Base-by-base conservation (phyloP, 2,797 vertebrate genomes). In the Enteromius trimaculatus region DNA sequence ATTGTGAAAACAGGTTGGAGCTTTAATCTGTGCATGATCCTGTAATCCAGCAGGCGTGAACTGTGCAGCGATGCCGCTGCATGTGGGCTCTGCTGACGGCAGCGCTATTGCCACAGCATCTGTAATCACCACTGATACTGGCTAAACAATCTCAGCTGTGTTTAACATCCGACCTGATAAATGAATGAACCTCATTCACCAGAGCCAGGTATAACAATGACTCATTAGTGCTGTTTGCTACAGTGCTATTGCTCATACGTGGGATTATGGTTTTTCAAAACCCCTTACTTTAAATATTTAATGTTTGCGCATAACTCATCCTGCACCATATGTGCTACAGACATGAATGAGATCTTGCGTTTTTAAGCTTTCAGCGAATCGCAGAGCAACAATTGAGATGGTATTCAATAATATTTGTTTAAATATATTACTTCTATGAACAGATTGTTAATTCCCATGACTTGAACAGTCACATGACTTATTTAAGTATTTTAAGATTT, bases 1-100 rank as follows among this genome's bases (percentile, higher is more conserved):
- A 49, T 70, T 26, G 71, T 37, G 26, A 44, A 79, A 62, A 71
- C 77, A 70, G 16, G 21, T 39, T 34, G 0, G 51, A 44, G 80
- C 65, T 82, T 81, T 82, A 82, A 84, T 86, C 87, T 78, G 47
- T 77, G 65, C 69, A 8, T 77, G 85, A 84, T 82, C 76, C 65
- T 79, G 44, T 86, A 84, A 84, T 82, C 85, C 71, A 26, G 65
- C 34, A 65, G 58, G 29, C 17, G 13, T 80, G 64, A 86, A 79
- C 51, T 76, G 29, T 68, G 37, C 64, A 58, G 37, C 14, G 6
- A 31, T 58, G 60, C 64, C 23, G 21, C 64, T 82, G 65, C 86
- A 82, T 70, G 86, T 87, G 77, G 86, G 70, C 51, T 69, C 34
- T 71, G 44, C 62, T 68, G 60, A 84, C 42, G 23, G 37, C 44